These are phyloP conservation scores for Bombus huntii DNA, from an alignment of 1,140 invertebrate genomes.

Conservation along the genomic window DNA sequence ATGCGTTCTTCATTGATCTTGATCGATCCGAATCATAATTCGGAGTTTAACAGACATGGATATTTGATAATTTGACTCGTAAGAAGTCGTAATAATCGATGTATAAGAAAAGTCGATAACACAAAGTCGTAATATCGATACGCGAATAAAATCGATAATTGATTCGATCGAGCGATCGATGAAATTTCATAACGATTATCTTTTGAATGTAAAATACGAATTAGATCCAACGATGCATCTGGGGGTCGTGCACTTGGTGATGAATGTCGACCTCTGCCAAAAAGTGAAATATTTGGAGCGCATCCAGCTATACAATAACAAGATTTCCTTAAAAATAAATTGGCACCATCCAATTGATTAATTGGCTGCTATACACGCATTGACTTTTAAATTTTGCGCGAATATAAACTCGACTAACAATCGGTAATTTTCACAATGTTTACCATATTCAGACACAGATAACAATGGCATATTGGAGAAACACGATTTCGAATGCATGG, in stretches of 20 bases:
- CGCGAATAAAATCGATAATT: neutral
- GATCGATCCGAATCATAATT: neutral
- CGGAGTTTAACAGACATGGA: neutral
- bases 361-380: neutral
- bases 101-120: neutral
- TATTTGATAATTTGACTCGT: neutral
- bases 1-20: too few species aligned
- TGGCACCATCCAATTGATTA: constrained; percentile 41
- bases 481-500: constrained; percentile 91
- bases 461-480: constrained; percentile 91
- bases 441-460: constrained; percentile 87
- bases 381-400: neutral
- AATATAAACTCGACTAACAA: neutral
- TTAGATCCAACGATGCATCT: neutral
- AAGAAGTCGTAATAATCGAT: neutral
- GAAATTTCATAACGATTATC: neutral
- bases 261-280: constrained; percentile 29
- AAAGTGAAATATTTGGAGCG: constrained; percentile 36
- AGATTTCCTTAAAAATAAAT: constrained; percentile 30
- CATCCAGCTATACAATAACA: constrained; percentile 22
- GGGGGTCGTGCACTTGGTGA: neutral
- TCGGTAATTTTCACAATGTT: neutral
- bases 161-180: neutral
- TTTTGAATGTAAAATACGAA: neutral
- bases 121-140: neutral